A percentile compares a stretch with the other conserved stretches of the same genome.
phyloP scores from a whole-genome alignment of 1,140 invertebrate species.

The Whitmania pigra region DNA sequence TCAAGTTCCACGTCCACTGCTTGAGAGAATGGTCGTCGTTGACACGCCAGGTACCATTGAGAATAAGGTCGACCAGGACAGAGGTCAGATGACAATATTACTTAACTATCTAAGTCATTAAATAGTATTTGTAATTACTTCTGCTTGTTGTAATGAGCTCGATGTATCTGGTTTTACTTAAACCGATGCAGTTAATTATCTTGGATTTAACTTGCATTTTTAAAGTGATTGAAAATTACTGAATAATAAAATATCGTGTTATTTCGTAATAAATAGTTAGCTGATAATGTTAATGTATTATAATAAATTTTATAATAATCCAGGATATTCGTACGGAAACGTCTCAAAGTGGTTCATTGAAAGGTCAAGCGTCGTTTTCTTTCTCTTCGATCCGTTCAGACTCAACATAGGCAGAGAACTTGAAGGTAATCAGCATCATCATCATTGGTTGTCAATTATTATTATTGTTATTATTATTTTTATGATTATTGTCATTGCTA shows the following conservation, averaged over 20 bases:
- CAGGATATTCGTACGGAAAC: constrained; percentile 80
- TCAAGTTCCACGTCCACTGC: constrained; percentile 63
- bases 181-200: too few relatives aligned
- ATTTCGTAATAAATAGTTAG: constrained; percentile 2
- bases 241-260: background rate
- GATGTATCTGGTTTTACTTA: too few relatives aligned
- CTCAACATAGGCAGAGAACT: constrained; percentile 85
- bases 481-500: too few relatives aligned
- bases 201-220: background rate
- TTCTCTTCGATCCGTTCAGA: constrained; percentile 87
- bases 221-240: background rate
- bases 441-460: background rate
- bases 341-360: constrained; percentile 94
- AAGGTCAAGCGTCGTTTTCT: constrained; percentile 80
- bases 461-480: too few relatives aligned
- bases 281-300: background rate
- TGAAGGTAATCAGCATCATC: constrained; percentile 50
- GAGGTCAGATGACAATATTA: constrained; percentile 34
- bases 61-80: constrained; percentile 78
- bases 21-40: constrained; percentile 82
- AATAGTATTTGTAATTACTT: too few relatives aligned
- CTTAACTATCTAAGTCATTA: too few relatives aligned
- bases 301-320: too few relatives aligned
- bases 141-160: too few relatives aligned
- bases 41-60: constrained; percentile 90